phyloP scores from a whole-genome alignment of 2,797 vertebrate species.

The Syngnathus acus region DNA sequence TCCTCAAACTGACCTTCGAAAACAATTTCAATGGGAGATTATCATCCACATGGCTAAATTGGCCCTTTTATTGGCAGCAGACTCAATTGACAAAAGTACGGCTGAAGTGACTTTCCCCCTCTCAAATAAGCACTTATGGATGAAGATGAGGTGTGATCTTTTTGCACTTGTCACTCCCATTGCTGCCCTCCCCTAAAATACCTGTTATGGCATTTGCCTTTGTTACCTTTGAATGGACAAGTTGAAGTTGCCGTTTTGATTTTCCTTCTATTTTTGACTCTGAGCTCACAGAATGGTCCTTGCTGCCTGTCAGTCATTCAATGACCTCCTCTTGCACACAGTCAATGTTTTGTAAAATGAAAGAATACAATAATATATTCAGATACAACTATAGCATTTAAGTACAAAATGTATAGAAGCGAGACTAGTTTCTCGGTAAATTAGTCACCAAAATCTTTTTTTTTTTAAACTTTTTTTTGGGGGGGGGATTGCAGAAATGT shows the following conservation, averaged over 20 bases:
- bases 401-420: constrained; percentile 69
- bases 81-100: neutral
- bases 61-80: neutral
- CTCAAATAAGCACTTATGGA: neutral
- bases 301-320: constrained; percentile 30
- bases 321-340: constrained; percentile 36
- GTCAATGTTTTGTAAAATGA: constrained; percentile 66
- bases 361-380: constrained; percentile 75
- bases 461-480: neutral
- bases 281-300: constrained; percentile 24
- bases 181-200: constrained; percentile 3
- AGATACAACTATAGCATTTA: constrained; percentile 72
- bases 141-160: neutral
- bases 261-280: constrained; percentile 5
- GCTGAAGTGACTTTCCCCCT: no score
- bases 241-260: neutral
- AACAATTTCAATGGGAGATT: neutral
- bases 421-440: constrained; percentile 70
- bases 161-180: constrained; percentile 16
- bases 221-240: neutral
- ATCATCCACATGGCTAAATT: neutral
- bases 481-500: constrained; percentile 32
- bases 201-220: no score
- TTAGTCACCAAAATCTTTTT: constrained; percentile 63
- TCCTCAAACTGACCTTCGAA: neutral